A percentile compares a stretch with the other conserved stretches of the same genome.
Evolutionary conservation across 1,140 invertebrate species (phyloP).

Genomic region (Halictus rubicundus): DNA sequence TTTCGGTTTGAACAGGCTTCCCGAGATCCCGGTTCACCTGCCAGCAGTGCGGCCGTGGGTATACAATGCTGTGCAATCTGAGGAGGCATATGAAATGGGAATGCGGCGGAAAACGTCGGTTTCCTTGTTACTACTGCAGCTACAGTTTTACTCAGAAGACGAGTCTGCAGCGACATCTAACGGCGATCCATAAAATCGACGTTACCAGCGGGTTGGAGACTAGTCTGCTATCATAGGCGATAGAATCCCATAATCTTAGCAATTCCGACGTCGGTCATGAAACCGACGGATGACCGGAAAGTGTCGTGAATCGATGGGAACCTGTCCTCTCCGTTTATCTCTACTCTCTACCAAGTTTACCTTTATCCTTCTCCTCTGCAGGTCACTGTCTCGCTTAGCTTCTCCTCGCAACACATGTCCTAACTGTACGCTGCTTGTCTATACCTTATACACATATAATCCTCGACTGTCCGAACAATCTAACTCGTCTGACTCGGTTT

Average conservation of each 20-base stretch:
- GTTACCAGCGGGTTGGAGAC: slow-evolving; percentile 25
- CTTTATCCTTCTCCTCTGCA: neutral
- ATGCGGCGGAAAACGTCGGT: slow-evolving; percentile 74
- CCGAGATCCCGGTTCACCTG: slow-evolving; percentile 61
- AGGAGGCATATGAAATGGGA: slow-evolving; percentile 74
- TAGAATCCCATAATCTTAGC: neutral
- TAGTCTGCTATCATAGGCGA: slow-evolving; percentile 36
- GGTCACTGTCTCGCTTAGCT: slow-evolving; percentile 17
- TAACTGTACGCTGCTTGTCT: neutral
- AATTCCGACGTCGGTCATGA: neutral
- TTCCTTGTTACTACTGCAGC: slow-evolving; percentile 72
- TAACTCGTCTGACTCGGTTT: neutral
- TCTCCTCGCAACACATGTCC: neutral
- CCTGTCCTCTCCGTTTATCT: neutral
- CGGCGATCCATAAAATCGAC: slow-evolving; percentile 64
- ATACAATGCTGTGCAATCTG: slow-evolving; percentile 72
- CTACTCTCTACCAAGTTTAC: neutral
- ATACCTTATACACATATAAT: neutral
- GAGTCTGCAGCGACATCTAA: slow-evolving; percentile 70
- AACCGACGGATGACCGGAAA: too few species aligned
- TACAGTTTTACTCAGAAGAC: slow-evolving; percentile 76
- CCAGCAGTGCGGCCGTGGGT: slow-evolving; percentile 67
- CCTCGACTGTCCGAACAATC: too few species aligned
- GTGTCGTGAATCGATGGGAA: neutral
- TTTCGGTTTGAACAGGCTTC: slow-evolving; percentile 46